Evolutionary conservation across 2,113 vertebrate genomes (phyloP), one percentile per base, ranked within the genome.

Genomic region (Protobothrops flavoviridis): DNA sequence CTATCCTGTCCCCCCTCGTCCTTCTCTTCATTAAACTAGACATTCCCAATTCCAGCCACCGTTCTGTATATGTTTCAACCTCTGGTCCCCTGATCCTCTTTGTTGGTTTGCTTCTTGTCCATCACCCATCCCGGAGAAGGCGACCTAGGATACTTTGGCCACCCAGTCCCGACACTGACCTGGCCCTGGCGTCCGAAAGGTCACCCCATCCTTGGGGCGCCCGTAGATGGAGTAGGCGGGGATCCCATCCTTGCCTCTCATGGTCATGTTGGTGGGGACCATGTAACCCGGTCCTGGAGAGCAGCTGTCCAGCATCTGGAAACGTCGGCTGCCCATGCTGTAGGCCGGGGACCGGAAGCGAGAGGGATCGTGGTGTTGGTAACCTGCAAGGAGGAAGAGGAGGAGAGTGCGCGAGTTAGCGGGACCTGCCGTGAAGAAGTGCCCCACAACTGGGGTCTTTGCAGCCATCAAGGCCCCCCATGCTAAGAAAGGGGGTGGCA

Each of bases 251-350:
- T 12, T 91, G 52, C 99, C 99, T 3, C 9, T 88, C 93, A 93
- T 94, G 1, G 98, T 99, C 95, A 98, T 96, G 92, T 98, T 96
- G 0, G 98, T 91, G 0, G 98, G 98, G 26, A 99, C 94, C 53
- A 98, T 94, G 96, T 99, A 97, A 20, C 90, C 95, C 0, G 99
- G 99, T 4, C 99, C 99, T 0, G 99, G 99, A 5, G 98, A 98
- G 85, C 91, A 95, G 1, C 94, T 89, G 0, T 48, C 53, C 1
- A 1, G 93, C 17, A 4, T 33, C 9, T 59, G 59, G 29, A 92
- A 69, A 3, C 93, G 95, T 0, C 98, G 98, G 1, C n/a, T 90
- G 45, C 99, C 99, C 33, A 99, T 98, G 93, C 98, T 98, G 96
- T 96, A 99, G 9, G 98, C 97, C 0, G 99, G 98, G 0, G 98